Base-by-base conservation (phyloP, 2,113 vertebrate genomes). In the Cervus canadensis region DNA sequence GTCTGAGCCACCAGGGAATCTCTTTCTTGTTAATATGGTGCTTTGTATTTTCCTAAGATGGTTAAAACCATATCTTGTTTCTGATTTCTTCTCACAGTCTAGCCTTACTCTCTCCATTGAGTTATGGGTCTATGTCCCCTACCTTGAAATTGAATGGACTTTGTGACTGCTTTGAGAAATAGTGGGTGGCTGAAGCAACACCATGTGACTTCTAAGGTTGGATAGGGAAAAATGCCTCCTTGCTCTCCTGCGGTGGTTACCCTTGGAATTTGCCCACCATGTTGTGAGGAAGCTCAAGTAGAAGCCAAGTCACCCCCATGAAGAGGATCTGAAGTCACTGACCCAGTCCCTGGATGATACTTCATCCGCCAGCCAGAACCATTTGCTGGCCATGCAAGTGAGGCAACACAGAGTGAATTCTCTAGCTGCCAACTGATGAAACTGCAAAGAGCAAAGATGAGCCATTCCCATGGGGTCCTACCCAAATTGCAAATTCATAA, bases 341-440 rank as follows among this genome's bases (percentile, higher is more conserved):
- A 14, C 74, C 43, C 43, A 17, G 14, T 78, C 13, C 74, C 26
- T 6, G 10, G 28, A 48, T 56, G 59, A 2, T 36, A 23, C n/a
- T 52, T 9, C 45, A 33, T 52, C 54, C 26, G 1, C 33, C 59
- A n/a, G 16, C 48, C 12, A 19, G 11, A 54, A 48, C 2, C 50
- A 57, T 11, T 7, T 57, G 23, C 7, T 3, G 6, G 4, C 33
- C 2, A 0, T 11, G 28, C 36, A 28, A 7, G n/a, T 13, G 21
- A 71, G 60, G 81, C 11, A 3, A 54, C 56, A 28, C n/a, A 48
- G 43, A 21, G 21, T 7, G 19, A 1, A 14, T 13, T 43, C 21
- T 52, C n/a, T 7, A 14, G n/a, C 15, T 28, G 21, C 33, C 43
- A 2, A 1, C 11, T 1, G 43, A 21, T 13, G 26, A 52, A 84